Conservation (phyloP, 2,113 vertebrate species). For the Archilochus colubris region DNA sequence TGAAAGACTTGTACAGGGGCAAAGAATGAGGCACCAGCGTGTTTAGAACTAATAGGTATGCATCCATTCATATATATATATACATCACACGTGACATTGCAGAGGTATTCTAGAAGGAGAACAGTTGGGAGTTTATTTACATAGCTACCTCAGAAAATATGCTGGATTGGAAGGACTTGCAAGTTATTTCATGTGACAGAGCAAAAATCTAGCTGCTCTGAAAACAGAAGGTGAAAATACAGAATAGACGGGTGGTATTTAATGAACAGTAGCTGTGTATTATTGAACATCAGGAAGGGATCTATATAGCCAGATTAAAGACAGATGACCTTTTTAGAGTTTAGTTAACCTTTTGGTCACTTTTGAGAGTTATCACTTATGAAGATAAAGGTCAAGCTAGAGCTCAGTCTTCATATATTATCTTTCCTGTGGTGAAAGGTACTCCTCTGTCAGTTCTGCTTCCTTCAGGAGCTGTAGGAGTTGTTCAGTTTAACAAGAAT, state of each 20-base stretch:
- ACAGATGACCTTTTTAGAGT: conserved; percentile 75
- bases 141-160: neutral
- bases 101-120: neutral
- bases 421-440: neutral
- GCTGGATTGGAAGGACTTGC: neutral
- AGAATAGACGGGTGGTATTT: conserved; percentile 60
- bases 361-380: conserved; percentile 70
- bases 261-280: conserved; percentile 57
- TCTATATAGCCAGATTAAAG: conserved; percentile 63
- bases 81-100: neutral
- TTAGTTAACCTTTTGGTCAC: conserved; percentile 75
- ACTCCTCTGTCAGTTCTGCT: neutral
- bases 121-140: neutral
- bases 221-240: neutral
- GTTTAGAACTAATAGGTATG: neutral
- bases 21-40: neutral
- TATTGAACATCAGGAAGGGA: conserved; percentile 56
- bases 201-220: neutral
- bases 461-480: neutral
- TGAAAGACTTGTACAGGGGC: fast-evolving
- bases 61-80: too few species aligned
- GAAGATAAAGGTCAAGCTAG: conserved; percentile 70
- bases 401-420: conserved; percentile 27
- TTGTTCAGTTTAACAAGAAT: neutral
- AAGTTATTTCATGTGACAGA: conserved; percentile 19